A percentile compares a stretch with the other conserved stretches of the same genome.
Evolutionary conservation across 2,888 invertebrate genomes (phyloP).

Genomic region (Dinocampus coccinellae): DNA sequence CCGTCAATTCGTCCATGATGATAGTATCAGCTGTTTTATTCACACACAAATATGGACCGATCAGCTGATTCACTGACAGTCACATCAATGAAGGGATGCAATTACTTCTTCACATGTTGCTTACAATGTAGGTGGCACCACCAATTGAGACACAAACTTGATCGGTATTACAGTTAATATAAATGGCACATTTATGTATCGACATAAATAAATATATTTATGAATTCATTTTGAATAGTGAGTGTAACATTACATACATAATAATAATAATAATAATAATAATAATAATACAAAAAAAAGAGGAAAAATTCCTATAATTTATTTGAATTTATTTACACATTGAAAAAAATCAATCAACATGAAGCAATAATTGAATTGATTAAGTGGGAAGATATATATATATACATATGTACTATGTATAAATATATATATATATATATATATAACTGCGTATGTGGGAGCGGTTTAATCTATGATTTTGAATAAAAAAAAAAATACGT

Average conservation of each 20-base stretch:
- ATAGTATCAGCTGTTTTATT: conserved; percentile 63
- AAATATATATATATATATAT: not conserved
- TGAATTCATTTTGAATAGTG: not conserved
- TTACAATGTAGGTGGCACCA: conserved; percentile 40
- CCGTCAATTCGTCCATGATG: conserved; percentile 68
- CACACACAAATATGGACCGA: conserved; percentile 47
- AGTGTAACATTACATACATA: not conserved
- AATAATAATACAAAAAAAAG: not conserved
- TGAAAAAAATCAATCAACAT: not conserved
- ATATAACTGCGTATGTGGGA: not conserved
- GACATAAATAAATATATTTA: not conserved
- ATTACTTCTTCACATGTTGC: not conserved
- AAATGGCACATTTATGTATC: not conserved
- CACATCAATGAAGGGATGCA: not conserved
- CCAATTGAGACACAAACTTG: conserved; percentile 25
- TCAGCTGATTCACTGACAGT: conserved; percentile 65
- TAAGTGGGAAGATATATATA: not conserved
- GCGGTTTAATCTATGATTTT: not conserved
- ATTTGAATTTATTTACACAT: not conserved
- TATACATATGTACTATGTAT: not conserved
- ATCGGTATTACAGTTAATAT: conserved; percentile 12
- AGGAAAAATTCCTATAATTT: not conserved
- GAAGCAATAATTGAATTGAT: not conserved
- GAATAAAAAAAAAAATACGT: not conserved
- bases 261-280: too few relatives aligned